phyloP scores from a whole-genome alignment of 92 coral and sea anemone species.

The Porites lobata region DNA sequence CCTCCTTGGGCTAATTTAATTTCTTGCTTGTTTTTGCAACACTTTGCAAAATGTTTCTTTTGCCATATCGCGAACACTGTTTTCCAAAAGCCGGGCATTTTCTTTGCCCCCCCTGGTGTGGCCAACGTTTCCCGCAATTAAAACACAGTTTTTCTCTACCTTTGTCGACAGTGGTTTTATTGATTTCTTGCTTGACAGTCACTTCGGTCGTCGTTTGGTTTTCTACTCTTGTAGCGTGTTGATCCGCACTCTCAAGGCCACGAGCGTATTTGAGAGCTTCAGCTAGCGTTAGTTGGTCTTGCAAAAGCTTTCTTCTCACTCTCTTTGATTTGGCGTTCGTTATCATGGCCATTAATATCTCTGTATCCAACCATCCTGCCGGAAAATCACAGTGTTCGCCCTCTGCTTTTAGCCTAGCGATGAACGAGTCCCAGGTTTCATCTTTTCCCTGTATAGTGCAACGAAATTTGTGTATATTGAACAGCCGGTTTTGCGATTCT shows the following conservation, averaged over 20 bases:
- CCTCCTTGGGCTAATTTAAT: too few species aligned
- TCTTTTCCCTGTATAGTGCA: not conserved
- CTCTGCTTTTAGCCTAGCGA: not conserved
- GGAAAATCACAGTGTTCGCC: slow-evolving; percentile 8
- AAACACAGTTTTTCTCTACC: too few species aligned
- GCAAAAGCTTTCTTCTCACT: slow-evolving; percentile 18
- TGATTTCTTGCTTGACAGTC: too few species aligned
- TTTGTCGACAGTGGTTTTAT: too few species aligned
- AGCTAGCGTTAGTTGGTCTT: too few species aligned
- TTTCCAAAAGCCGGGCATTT: slow-evolving; percentile 30
- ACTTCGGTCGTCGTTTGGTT: too few species aligned
- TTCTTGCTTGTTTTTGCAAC: not conserved
- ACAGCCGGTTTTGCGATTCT: slow-evolving; percentile 5
- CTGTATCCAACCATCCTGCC: slow-evolving; percentile 14
- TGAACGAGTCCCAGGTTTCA: not conserved
- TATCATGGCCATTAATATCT: slow-evolving; percentile 14
- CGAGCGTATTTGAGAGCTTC: too few species aligned
- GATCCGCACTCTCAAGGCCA: too few species aligned
- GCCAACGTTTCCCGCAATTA: slow-evolving; percentile 35
- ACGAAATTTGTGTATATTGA: slow-evolving; percentile 16
- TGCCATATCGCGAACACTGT: slow-evolving; percentile 7
- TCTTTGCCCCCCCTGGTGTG: slow-evolving; percentile 24
- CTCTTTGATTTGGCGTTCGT: not conserved
- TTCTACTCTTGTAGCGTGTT: too few species aligned
- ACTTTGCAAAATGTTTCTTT: not conserved